Evolutionary conservation across 2,888 invertebrate genomes (phyloP).

Genomic region (Pristionchus mayeri): DNA sequence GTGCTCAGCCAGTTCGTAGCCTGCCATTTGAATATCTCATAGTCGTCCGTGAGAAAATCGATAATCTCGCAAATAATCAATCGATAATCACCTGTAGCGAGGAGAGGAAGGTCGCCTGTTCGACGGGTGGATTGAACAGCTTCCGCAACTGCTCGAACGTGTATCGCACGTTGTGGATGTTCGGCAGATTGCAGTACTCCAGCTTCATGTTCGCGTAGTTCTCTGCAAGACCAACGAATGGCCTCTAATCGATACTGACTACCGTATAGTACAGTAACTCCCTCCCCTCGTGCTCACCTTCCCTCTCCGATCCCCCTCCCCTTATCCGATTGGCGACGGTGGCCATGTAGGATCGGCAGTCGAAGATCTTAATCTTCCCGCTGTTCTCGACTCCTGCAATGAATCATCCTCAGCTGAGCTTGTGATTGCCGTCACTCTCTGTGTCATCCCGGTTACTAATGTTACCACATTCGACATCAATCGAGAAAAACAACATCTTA

Average conservation of each 20-base stretch:
- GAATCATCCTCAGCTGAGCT: too few species aligned
- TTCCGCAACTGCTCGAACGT: slow-evolving; percentile 91
- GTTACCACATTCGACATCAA: too few species aligned
- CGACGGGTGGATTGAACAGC: slow-evolving; percentile 43
- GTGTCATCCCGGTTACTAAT: too few species aligned
- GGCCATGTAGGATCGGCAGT: slow-evolving; percentile 94
- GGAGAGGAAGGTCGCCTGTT: slow-evolving; percentile 45
- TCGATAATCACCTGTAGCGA: slow-evolving; percentile 38
- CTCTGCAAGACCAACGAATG: slow-evolving; percentile 80
- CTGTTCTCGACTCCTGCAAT: not conserved
- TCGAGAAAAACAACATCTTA: too few species aligned
- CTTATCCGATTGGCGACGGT: slow-evolving; percentile 96
- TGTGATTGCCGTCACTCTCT: too few species aligned
- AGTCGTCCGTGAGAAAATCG: too few species aligned
- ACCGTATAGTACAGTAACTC: not conserved
- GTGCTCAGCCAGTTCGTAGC: slow-evolving; percentile 39
- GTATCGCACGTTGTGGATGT: slow-evolving; percentile 94
- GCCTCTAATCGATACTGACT: not conserved
- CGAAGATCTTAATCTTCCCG: slow-evolving; percentile 80
- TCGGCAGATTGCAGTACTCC: slow-evolving; percentile 96
- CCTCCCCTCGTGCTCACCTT: slow-evolving; percentile 77
- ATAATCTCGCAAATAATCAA: too few species aligned
- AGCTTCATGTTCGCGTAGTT: slow-evolving; percentile 96
- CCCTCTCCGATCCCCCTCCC: slow-evolving; percentile 96
- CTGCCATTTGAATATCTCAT: slow-evolving; percentile 37